Percentiles rank a stretch among this genome's conserved stretches.
phyloP scores from a whole-genome alignment of 2,797 vertebrate species.

The Sebastes cheni region DNA sequence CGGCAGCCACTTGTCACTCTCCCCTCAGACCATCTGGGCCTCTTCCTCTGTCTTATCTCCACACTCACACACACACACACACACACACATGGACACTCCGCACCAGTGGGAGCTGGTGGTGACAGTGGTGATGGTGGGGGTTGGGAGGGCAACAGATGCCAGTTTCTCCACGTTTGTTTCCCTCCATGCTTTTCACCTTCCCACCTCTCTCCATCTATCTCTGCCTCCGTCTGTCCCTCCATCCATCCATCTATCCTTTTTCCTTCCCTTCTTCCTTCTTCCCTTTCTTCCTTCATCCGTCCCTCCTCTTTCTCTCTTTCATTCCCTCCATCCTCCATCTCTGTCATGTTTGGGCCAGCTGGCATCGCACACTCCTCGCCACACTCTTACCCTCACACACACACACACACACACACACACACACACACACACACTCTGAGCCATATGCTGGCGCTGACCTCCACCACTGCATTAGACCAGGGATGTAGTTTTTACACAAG shows the following conservation, averaged over 20 bases:
- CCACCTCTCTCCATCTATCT: constrained; percentile 47
- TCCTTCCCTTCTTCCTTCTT: neutral
- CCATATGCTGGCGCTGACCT: constrained; percentile 61
- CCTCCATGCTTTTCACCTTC: constrained; percentile 51
- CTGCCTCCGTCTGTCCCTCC: constrained; percentile 22
- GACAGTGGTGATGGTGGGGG: constrained; percentile 55
- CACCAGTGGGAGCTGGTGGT: constrained; percentile 53
- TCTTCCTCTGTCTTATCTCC: constrained; percentile 61
- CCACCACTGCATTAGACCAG: constrained; percentile 43
- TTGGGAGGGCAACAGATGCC: constrained; percentile 71
- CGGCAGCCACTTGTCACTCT: constrained; percentile 75
- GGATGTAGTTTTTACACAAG: constrained; percentile 33
- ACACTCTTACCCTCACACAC: neutral
- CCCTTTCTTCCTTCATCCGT: neutral
- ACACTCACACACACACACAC: constrained; percentile 41
- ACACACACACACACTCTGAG: neutral
- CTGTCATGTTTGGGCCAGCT: constrained; percentile 58
- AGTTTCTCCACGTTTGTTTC: constrained; percentile 60
- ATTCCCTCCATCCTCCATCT: constrained; percentile 5
- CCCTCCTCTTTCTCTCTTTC: neutral
- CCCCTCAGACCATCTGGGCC: constrained; percentile 76
- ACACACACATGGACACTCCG: constrained; percentile 19
- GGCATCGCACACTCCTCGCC: constrained; percentile 29
- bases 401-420: neutral
- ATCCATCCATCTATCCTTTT: neutral